These are phyloP conservation scores for Ianthella basta DNA, from an alignment of 37 sponge, comb jelly and placozoan species.

Conservation along the genomic window DNA sequence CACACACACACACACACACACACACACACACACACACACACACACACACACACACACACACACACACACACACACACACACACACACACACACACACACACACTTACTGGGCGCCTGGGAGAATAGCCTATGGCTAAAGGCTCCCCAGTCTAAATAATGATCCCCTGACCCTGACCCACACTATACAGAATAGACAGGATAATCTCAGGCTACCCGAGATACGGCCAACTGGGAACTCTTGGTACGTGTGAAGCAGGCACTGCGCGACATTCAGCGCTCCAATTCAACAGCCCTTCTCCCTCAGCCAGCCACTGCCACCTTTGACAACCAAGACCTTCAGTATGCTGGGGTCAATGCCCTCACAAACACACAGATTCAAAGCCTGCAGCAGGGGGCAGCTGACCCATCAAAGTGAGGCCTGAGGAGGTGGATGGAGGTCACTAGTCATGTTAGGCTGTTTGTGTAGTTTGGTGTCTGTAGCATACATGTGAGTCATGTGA, in stretches of 20 bases:
- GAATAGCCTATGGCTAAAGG: too few relatives aligned
- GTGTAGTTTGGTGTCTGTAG: too few relatives aligned
- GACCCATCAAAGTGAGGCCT: not conserved
- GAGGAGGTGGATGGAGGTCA: too few relatives aligned
- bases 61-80: conserved; percentile 13
- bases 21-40: conserved; percentile 23
- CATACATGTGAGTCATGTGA: too few relatives aligned
- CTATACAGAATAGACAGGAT: too few relatives aligned
- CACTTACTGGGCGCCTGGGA: too few relatives aligned
- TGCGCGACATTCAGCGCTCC: conserved; percentile 49
- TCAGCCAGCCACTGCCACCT: conserved; percentile 42
- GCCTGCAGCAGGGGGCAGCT: conserved; percentile 30
- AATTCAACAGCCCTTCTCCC: not conserved
- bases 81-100: too few relatives aligned
- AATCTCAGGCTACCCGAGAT: not conserved
- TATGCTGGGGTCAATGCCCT: conserved; percentile 54
- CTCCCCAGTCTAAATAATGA: too few relatives aligned
- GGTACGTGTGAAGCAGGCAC: conserved; percentile 68
- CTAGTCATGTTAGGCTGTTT: too few relatives aligned
- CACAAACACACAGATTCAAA: conserved; percentile 41
- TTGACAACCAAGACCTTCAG: conserved; percentile 42
- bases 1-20: conserved; percentile 37
- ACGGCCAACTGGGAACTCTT: conserved; percentile 57
- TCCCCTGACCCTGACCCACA: too few relatives aligned
- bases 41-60: not conserved